Evolutionary conservation across 2,797 vertebrate species (phyloP), one percentile per base, ranked within the genome.

Genomic region (Spinibarbus caldwelli): DNA sequence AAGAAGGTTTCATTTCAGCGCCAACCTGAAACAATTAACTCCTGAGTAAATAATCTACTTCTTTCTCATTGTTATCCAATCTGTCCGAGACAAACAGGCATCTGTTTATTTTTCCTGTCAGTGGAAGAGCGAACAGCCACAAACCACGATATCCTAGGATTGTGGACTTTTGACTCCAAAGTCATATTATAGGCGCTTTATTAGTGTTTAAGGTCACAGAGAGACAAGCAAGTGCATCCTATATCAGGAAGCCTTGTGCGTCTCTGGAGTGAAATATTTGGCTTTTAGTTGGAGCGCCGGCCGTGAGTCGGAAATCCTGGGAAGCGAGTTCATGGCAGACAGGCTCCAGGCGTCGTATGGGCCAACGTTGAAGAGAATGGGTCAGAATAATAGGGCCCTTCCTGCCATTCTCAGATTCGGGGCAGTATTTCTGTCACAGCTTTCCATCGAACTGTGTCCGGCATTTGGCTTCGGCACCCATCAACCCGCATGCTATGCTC

Each of bases 201-300:
- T 97, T 96, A 93, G 93, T 93, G 95, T 95, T 92, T 95, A 95
- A 96, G 96, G 96, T 97, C 96, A 96, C 89, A 72, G 76, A 91
- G 95, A 96, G 96, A 96, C 95, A 97, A 77, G 93, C 94, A 91
- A 96, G 96, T 96, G 96, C 96, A 97, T 97, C 96, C 96, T 97
- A 96, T 96, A 95, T 94, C 96, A 97, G 96, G 96, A 97, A 97
- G 93, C 91, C 85, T 88, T 92, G 93, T 87, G 86, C 88, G 95
- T 96, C 96, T 95, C 95, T 41, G 38, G 38, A 41, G 38, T 41
- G 38, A 41, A 41, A 41, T 41, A 41, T 41, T 41, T 41, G 38
- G 38, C 38, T 41, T 41, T 41, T 41, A 41, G 38, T 41, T 2
- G 8, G 38, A 41, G 38, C 38, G 2, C 38, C 8, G 38, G 93